phyloP scores from a whole-genome alignment of 2,888 invertebrate species.

The Catocala sponsa region DNA sequence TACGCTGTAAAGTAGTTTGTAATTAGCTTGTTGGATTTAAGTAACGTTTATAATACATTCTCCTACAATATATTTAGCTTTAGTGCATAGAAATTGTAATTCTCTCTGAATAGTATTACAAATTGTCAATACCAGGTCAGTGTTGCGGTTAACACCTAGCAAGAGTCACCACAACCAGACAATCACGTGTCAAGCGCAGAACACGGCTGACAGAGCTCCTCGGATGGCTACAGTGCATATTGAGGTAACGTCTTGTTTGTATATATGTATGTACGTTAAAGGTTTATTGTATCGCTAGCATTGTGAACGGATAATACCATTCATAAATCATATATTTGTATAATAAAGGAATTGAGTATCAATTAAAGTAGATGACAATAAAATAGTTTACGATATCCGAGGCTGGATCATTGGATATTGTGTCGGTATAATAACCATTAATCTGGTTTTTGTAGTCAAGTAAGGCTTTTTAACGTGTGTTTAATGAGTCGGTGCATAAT shows the following conservation, averaged over 20 bases:
- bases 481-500: too few species aligned
- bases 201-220: slow-evolving; percentile 95
- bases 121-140: slow-evolving; percentile 87
- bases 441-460: too few species aligned
- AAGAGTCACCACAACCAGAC: slow-evolving; percentile 96
- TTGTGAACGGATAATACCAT: background rate
- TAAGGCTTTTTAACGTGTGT: too few species aligned
- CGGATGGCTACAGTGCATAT: slow-evolving; percentile 93
- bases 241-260: slow-evolving; percentile 88
- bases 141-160: slow-evolving; percentile 94
- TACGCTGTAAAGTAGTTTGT: too few species aligned
- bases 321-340: background rate
- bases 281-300: slow-evolving; percentile 1
- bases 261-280: background rate
- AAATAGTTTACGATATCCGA: too few species aligned
- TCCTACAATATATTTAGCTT: too few species aligned
- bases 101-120: slow-evolving; percentile 10
- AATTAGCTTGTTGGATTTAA: too few species aligned
- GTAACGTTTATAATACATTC: too few species aligned
- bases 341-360: too few species aligned
- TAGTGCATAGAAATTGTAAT: background rate
- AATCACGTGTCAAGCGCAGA: slow-evolving; percentile 97
- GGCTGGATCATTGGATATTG: background rate
- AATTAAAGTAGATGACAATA: too few species aligned
- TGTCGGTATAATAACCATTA: background rate